Conservation (phyloP, 2,113 vertebrate genomes). For the Pachycephala philippinensis region DNA sequence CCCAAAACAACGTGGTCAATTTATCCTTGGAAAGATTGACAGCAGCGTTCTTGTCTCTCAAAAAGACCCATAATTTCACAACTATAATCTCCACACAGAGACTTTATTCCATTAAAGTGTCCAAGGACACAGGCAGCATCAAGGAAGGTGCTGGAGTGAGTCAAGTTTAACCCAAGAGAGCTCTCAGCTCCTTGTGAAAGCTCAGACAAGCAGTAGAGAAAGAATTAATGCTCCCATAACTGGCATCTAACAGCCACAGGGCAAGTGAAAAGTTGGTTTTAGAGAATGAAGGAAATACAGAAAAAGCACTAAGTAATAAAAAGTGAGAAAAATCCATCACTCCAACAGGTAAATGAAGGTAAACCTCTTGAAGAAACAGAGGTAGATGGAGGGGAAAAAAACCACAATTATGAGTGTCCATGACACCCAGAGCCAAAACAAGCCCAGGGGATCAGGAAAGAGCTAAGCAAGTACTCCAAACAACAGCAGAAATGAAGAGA, state of each 20-base stretch:
- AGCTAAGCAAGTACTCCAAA: not conserved
- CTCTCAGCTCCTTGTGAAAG: not conserved
- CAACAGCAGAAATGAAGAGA: not conserved
- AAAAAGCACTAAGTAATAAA: not conserved
- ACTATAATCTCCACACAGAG: accelerated
- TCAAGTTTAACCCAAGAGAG: not conserved
- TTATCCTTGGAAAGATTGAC: not conserved
- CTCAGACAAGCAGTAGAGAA: not conserved
- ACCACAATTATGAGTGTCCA: not conserved
- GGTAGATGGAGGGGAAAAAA: not conserved
- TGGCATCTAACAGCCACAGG: not conserved
- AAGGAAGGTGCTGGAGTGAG: not conserved
- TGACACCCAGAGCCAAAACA: not conserved
- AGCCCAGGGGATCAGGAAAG: not conserved
- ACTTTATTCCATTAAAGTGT: not conserved
- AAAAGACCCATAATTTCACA: not conserved
- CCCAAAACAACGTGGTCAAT: not conserved
- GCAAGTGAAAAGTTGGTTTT: not conserved
- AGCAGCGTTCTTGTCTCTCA: not conserved
- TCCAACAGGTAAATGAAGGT: not conserved
- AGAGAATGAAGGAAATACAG: not conserved
- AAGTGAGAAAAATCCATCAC: not conserved
- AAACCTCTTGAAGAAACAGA: not conserved
- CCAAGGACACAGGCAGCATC: not conserved
- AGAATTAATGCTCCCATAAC: not conserved